Conservation (phyloP, 2,797 vertebrate genomes). For the Cynopterus sphinx region DNA sequence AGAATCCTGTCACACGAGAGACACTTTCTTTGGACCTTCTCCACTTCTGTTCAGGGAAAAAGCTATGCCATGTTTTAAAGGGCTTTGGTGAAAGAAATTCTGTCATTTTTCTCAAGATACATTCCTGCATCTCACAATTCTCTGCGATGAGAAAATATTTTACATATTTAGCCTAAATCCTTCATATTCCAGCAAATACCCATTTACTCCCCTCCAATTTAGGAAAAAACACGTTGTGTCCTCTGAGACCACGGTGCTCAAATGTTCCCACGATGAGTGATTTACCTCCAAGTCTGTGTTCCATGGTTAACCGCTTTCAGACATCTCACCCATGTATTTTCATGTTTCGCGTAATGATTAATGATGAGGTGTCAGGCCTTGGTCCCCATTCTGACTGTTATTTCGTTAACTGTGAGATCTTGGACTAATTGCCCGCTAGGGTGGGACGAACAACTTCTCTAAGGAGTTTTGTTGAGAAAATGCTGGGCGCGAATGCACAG, state of each 20-base stretch:
- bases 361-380: neutral
- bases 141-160: neutral
- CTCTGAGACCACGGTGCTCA: neutral
- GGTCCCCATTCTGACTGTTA: neutral
- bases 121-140: neutral
- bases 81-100: neutral
- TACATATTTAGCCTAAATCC: neutral
- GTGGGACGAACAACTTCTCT: neutral
- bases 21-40: neutral
- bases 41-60: neutral
- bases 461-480: neutral
- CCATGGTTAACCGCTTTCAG: neutral
- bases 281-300: neutral
- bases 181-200: neutral
- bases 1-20: neutral
- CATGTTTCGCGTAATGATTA: neutral
- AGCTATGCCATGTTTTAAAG: neutral
- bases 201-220: neutral
- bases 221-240: neutral
- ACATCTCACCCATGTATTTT: neutral
- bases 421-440: neutral
- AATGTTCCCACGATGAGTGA: neutral
- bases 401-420: neutral
- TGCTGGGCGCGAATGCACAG: neutral
- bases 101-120: neutral